phyloP scores from a whole-genome alignment of 1,140 invertebrate species.

The Pinna nobilis region DNA sequence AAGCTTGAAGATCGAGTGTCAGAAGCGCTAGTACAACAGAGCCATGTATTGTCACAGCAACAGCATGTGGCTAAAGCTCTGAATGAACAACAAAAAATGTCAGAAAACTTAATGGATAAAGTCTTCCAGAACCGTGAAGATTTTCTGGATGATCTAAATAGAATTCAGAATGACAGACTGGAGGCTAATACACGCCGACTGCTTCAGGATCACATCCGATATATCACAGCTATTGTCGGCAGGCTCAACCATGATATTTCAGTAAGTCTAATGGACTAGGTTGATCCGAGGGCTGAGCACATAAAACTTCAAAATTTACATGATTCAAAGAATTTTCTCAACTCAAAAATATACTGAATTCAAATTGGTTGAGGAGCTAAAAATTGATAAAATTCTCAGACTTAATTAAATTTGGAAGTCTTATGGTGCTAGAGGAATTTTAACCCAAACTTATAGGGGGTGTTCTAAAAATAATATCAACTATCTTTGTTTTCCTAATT shows the following conservation, averaged over 20 bases:
- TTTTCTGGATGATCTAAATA: slow-evolving; percentile 65
- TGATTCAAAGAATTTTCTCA: too few relatives aligned
- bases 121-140: slow-evolving; percentile 70
- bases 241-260: slow-evolving; percentile 67
- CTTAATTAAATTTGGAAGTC: too few relatives aligned
- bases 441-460: too few relatives aligned
- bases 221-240: slow-evolving; percentile 70
- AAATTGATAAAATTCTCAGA: too few relatives aligned
- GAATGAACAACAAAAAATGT: slow-evolving; percentile 41
- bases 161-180: slow-evolving; percentile 62
- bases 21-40: slow-evolving; percentile 44
- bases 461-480: too few relatives aligned
- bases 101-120: slow-evolving; percentile 59
- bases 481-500: not conserved
- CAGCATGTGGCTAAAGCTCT: slow-evolving; percentile 35
- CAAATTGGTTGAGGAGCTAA: too few relatives aligned
- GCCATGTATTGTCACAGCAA: slow-evolving; percentile 37
- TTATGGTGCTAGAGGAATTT: too few relatives aligned
- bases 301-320: too few relatives aligned
- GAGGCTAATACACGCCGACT: slow-evolving; percentile 66
- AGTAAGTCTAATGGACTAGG: too few relatives aligned
- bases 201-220: slow-evolving; percentile 71
- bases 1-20: slow-evolving; percentile 42
- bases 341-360: too few relatives aligned
- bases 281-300: too few relatives aligned